Evolutionary conservation across 2,888 invertebrate species (phyloP).

Genomic region (Urechis unicinctus): DNA sequence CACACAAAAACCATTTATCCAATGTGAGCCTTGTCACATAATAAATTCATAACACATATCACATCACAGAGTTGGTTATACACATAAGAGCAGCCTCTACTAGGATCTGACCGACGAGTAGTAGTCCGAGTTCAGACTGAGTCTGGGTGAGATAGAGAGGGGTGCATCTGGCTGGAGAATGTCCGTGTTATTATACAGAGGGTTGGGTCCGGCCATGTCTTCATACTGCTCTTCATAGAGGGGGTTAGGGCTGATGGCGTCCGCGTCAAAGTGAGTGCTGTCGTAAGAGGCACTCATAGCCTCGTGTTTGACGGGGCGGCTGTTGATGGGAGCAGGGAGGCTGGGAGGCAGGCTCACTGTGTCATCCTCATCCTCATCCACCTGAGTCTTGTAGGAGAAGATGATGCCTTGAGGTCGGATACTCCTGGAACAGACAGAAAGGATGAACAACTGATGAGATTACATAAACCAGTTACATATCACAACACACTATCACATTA

Average conservation of each 20-base stretch:
- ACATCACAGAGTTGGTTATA: too few species aligned
- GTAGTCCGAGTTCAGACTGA: constrained; percentile 12
- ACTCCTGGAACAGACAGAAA: too few species aligned
- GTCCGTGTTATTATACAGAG: too few species aligned
- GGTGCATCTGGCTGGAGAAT: too few species aligned
- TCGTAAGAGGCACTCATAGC: constrained; percentile 7
- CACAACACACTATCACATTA: too few species aligned
- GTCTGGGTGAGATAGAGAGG: constrained; percentile 5
- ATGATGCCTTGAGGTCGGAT: constrained; percentile 41
- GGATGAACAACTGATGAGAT: too few species aligned
- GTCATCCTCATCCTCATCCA: constrained; percentile 70
- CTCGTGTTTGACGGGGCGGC: constrained; percentile 3
- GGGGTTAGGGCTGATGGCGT: constrained; percentile 17
- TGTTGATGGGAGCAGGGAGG: background rate
- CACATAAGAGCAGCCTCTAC: too few species aligned
- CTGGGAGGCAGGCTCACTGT: constrained; percentile 68
- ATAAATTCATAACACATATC: too few species aligned
- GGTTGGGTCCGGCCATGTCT: too few species aligned
- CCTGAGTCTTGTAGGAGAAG: constrained; percentile 75
- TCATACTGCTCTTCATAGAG: constrained; percentile 12
- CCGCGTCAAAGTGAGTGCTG: constrained; percentile 14
- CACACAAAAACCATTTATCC: too few species aligned
- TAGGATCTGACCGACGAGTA: background rate
- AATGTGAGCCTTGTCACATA: too few species aligned
- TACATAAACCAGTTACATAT: too few species aligned